Evolutionary conservation across 1,140 invertebrate genomes (phyloP).

Genomic region (Mya arenaria): DNA sequence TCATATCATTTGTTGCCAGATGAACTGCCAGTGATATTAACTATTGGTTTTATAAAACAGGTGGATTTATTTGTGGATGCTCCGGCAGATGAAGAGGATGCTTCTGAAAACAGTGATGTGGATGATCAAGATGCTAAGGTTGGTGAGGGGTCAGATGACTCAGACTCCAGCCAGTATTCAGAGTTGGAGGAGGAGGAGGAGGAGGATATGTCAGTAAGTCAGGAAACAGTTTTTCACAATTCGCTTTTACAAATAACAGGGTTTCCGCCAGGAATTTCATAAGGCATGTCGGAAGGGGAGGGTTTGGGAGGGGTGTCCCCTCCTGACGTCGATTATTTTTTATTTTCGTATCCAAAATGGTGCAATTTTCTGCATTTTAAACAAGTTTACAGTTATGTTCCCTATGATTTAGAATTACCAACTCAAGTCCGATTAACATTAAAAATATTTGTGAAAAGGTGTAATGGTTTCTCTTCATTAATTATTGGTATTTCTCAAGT

Average conservation of each 20-base stretch:
- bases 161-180: constrained; percentile 79
- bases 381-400: neutral
- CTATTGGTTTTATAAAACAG: constrained; percentile 10
- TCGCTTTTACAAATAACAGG: neutral
- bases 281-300: neutral
- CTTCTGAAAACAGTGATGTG: constrained; percentile 34
- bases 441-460: too few species aligned
- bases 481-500: too few species aligned
- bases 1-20: too few species aligned
- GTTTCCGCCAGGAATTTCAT: neutral
- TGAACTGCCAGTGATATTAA: too few species aligned
- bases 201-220: neutral
- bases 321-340: neutral
- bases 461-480: too few species aligned
- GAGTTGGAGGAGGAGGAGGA: constrained; percentile 75
- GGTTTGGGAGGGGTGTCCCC: neutral
- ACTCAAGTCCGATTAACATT: too few species aligned
- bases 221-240: neutral
- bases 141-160: constrained; percentile 66
- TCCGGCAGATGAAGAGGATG: constrained; percentile 58
- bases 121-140: constrained; percentile 53
- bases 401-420: too few species aligned
- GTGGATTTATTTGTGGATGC: constrained; percentile 63
- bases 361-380: too few species aligned
- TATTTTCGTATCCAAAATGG: neutral